Evolutionary conservation across 2,888 invertebrate genomes (phyloP).

Genomic region (Tupiocoris notatus): DNA sequence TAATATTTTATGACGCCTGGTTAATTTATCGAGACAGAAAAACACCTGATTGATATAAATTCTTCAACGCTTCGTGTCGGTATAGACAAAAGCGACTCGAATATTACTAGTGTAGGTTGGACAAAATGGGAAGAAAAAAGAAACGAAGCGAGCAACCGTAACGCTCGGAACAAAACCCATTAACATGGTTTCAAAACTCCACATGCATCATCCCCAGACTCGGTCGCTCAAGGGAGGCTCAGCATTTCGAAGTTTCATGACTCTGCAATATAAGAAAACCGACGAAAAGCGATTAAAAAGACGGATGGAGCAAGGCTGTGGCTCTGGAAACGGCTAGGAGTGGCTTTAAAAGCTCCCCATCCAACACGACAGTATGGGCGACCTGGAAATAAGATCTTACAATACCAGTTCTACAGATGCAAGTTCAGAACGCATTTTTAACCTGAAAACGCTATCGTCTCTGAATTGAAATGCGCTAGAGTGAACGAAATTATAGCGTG

Average conservation of each 20-base stretch:
- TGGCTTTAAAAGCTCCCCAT: background rate
- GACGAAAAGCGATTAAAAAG: background rate
- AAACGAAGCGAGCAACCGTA: background rate
- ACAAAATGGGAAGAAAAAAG: background rate
- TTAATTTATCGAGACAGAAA: background rate
- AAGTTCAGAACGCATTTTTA: too few relatives aligned
- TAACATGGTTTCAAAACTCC: background rate
- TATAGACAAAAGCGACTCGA: background rate
- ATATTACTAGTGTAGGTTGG: background rate
- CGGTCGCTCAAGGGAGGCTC: background rate
- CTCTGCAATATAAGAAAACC: background rate
- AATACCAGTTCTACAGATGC: too few relatives aligned
- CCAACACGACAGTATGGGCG: background rate
- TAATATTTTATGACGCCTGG: too few relatives aligned
- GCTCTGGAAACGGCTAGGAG: background rate
- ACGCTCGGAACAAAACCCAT: background rate
- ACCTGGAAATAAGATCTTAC: background rate
- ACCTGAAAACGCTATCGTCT: too few relatives aligned
- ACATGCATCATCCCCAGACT: background rate
- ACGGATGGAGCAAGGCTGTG: background rate
- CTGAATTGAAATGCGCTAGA: too few relatives aligned
- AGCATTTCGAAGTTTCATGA: background rate
- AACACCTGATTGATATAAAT: background rate
- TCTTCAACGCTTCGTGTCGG: background rate
- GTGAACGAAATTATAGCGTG: too few relatives aligned